Evolutionary conservation across 1,140 invertebrate genomes (phyloP).

Genomic region (Brachionus manjavacas): DNA sequence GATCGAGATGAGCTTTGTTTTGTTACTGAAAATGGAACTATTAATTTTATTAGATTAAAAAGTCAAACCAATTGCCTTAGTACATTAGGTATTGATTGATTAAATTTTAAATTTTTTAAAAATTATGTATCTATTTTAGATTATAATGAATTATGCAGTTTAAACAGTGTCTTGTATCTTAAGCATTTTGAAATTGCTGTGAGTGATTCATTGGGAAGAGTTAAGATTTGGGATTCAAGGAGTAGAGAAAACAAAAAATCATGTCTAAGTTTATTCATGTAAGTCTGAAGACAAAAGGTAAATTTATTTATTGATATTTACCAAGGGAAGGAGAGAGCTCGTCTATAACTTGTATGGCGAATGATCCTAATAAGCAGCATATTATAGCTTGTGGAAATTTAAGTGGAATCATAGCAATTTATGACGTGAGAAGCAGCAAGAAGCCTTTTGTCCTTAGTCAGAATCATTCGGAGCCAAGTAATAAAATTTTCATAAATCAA

Average conservation of each 20-base stretch:
- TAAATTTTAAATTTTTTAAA: neutral
- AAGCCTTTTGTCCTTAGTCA: neutral
- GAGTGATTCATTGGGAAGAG: neutral
- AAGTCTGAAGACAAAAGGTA: neutral
- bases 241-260: constrained; percentile 25
- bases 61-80: neutral
- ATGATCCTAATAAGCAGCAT: constrained; percentile 3
- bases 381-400: constrained; percentile 30
- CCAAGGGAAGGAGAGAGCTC: constrained; percentile 14
- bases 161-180: constrained; percentile 14
- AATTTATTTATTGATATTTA: neutral
- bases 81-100: neutral
- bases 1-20: constrained; percentile 12
- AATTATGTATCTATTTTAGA: neutral
- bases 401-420: neutral
- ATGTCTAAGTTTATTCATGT: neutral
- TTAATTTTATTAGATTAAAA: constrained; percentile 3
- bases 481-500: neutral
- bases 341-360: neutral
- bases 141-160: constrained; percentile 37
- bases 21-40: constrained; percentile 15
- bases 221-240: constrained; percentile 15
- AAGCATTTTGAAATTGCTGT: constrained; percentile 32
- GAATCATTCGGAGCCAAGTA: constrained; percentile 12
- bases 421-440: constrained; percentile 23